Base-by-base conservation (phyloP, 2,797 vertebrate genomes). In the Peromyscus attwateri region DNA sequence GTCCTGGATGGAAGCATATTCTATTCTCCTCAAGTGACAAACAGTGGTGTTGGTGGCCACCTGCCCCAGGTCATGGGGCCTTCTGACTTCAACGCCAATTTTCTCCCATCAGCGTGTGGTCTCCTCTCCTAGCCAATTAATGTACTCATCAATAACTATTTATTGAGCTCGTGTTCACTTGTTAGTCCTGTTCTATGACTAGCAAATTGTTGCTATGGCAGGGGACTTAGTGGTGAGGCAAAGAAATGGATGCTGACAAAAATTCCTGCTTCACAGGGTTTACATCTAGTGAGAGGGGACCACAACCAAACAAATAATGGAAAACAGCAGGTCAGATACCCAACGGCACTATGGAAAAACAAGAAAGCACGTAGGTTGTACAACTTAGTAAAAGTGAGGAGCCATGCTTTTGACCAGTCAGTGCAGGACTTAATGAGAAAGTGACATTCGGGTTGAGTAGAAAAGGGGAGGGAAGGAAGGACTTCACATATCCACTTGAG, bases 11-110 rank as follows among this genome's bases (percentile, higher is more conserved):
- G 16, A 31, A 88, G 8, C n/a, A 82, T 77, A 19, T 64, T 93
- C 91, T 70, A 57, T 71, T n/a, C 40, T 71, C 12, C 57, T 31
- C 27, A 29, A 57, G 43, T 89, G 82, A 96, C 57, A 96, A 55
- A 43, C 62, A 85, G 52, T 43, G 88, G 64, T 91, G 46, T n/a
- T 92, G 52, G n/a, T 46, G 77, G 57, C 76, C 92, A 96, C 49
- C 66, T 92, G 80, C 34, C 85, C 75, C 91, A 70, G 34, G 31
- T 95, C 85, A 90, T 40, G 76, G 40, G 4, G 8, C 55, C 87
- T 89, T 68, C 49, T 83, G 43, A 81, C 68, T 92, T 66, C 43
- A 57, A 66, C 19, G 34, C 10, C 43, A 92, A 29, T 37, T 71
- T 96, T 70, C 76, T 62, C 23, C 37, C 62, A 88, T 85, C 23